These are phyloP conservation scores for Agapornis canus DNA, from an alignment of 2,797 vertebrate genomes.

Conservation along the genomic window DNA sequence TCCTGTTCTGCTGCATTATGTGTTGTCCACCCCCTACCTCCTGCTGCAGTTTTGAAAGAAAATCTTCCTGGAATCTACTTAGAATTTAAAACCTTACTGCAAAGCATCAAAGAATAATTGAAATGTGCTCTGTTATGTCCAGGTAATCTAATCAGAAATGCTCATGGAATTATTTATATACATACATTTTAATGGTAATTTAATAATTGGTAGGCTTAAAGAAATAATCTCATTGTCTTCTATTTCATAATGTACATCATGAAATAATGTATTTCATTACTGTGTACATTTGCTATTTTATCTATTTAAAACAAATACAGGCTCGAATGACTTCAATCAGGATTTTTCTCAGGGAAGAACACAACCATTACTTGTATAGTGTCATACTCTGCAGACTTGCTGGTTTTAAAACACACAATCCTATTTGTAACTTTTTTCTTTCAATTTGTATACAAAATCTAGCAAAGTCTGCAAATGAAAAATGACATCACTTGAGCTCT, in stretches of 20 bases:
- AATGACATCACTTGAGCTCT: not conserved
- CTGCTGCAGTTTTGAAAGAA: slow-evolving; percentile 2
- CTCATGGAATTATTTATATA: slow-evolving; percentile 21
- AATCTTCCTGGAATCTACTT: slow-evolving; percentile 32
- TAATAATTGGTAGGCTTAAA: slow-evolving; percentile 42
- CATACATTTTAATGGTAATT: slow-evolving; percentile 33
- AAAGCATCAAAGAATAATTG: slow-evolving; percentile 32
- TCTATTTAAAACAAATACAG: slow-evolving; percentile 28
- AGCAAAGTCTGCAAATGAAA: not conserved
- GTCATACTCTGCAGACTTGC: not conserved
- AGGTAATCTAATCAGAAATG: slow-evolving; percentile 54
- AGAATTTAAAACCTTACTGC: slow-evolving; percentile 21
- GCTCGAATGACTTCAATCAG: slow-evolving; percentile 12
- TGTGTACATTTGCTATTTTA: not conserved
- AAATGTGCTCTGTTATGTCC: slow-evolving; percentile 19
- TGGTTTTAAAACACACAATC: not conserved
- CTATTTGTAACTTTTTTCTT: not conserved
- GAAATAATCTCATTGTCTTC: slow-evolving; percentile 45
- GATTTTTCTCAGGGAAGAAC: not conserved
- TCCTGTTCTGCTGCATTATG: slow-evolving; percentile 33
- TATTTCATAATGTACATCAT: slow-evolving; percentile 24
- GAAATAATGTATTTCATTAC: slow-evolving; percentile 10
- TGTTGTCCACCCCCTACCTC: not conserved
- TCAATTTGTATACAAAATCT: not conserved
- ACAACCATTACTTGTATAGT: not conserved